Base-by-base conservation (phyloP, 64 coral and sea anemone genomes). In the Hydrozoanthus tunicans region DNA sequence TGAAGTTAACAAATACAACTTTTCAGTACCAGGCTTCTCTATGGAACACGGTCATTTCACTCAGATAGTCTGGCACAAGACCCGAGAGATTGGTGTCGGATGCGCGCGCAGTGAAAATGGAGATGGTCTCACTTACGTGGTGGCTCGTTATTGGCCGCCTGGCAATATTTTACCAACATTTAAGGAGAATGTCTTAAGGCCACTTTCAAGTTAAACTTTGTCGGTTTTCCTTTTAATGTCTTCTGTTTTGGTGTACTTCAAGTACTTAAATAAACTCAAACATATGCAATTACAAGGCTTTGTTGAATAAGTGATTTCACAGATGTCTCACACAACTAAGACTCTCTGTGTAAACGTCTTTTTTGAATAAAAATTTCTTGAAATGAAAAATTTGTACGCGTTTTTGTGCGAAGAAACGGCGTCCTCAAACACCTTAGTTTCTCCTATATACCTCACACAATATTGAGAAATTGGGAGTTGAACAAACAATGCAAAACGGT, bases 1-100 rank as follows among this genome's bases (percentile, higher is more conserved):
- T 70, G 81, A 85, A 56, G 53, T 85, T 5, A 70, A 53, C 81
- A 85, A 85, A 15, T 85, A 85, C 17, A 64, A 85, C 5, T 85
- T 85, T 24, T 85, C 62, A 3, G 51, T 52, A 54, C 81, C 81
- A 57, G 81, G 81, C 52, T 85, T 85, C 62, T 85, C 81, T 10
- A 85, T 85, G 81, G 81, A 85, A 69, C 81, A 85, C 64, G 81
- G 81, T 9, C 81, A 85, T 56, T 85, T 85, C 17, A 85, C 63
- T 1, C 81, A 85, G 81, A 8, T 85, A 56, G 81, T 85, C 64
- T 85, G 81, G 81, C 2, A 10, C 5, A 85, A 85, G 52, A 85
- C 81, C 51, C 53, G 81, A 52, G 52, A 85, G 53, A 8, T 85
- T 85, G 81, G 64, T 85, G 70, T 85, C 51, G 81, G 81, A 53